Evolutionary conservation across 2,797 vertebrate genomes (phyloP), one percentile per base, ranked within the genome.

Genomic region (Micrastur ruficollis): DNA sequence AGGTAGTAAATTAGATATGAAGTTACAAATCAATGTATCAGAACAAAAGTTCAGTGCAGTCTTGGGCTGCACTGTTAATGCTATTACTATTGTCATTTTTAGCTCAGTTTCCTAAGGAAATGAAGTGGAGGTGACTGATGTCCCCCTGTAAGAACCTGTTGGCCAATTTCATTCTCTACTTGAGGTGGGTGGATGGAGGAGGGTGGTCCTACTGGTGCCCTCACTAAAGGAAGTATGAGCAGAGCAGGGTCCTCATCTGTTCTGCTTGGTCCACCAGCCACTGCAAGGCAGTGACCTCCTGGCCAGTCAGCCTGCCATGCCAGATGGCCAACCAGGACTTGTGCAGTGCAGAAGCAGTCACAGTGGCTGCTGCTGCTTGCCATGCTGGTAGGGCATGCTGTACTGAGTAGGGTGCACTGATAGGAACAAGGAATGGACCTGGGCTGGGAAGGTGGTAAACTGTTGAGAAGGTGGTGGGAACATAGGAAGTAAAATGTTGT

Each of bases 311-410:
- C 52, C 31, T 74, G 70, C 62, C 5, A 1, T 65, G 56, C 27
- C 46, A 61, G 22, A 8, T 31, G 66, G 34, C 19, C 36, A 40
- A 1, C 10, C 26, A 49, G 62, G 53, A 22, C 29, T 61, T 14
- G 17, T 32, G 32, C 34, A 29, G 53, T 11, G 42, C 62, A 38
- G 38, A 21, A 76, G 47, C 27, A 59, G 59, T 47, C 4, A 1
- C 2, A 10, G 52, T n/a, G 50, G 15, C 23, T 80, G 68, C 17
- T 7, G 14, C 9, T 1, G 0, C 63, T 47, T 40, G 55, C 36
- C 8, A 3, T 13, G 23, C 59, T 52, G 44, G 66, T 23, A 61
- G 74, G 29, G 22, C 26, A 17, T 0, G 0, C n/a, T 7, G 4
- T 71, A 82, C 56, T 42, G 47, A 16, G 31, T 8, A 19, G 47